Percentiles rank a stretch among this genome's conserved stretches.
Conservation (phyloP, 2,888 invertebrate genomes). For the Synergus umbraculus region DNA sequence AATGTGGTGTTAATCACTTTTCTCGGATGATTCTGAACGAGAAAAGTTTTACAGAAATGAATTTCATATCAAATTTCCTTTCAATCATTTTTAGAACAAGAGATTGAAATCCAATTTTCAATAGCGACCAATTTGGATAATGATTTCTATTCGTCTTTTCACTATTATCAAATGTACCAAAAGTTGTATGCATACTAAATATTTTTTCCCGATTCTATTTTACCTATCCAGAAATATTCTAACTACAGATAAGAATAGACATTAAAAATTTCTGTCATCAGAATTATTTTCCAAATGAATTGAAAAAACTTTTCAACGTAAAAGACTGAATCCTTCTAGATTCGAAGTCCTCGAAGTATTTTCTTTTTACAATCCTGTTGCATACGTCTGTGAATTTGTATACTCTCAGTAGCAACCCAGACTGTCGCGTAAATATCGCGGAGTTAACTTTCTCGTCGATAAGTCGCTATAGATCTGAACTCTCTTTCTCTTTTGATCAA, state of each 20-base stretch:
- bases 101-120: not conserved
- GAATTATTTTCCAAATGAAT: no score
- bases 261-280: no score
- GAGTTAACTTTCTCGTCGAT: constrained; percentile 37
- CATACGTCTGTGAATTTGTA: not conserved
- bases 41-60: not conserved
- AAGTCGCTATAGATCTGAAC: constrained; percentile 17
- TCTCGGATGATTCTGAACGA: not conserved
- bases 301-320: no score
- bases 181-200: no score
- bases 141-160: no score
- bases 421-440: constrained; percentile 30
- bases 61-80: not conserved
- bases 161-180: no score
- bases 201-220: no score
- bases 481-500: constrained; percentile 39
- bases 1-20: not conserved
- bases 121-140: no score
- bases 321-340: not conserved
- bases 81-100: not conserved
- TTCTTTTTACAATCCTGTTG: not conserved
- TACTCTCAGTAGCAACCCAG: not conserved
- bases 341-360: not conserved
- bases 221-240: no score
- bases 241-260: no score